Percentiles rank a stretch among this genome's conserved stretches.
phyloP scores from a whole-genome alignment of 2,113 vertebrate species.

The Chlamydotis undulata region DNA sequence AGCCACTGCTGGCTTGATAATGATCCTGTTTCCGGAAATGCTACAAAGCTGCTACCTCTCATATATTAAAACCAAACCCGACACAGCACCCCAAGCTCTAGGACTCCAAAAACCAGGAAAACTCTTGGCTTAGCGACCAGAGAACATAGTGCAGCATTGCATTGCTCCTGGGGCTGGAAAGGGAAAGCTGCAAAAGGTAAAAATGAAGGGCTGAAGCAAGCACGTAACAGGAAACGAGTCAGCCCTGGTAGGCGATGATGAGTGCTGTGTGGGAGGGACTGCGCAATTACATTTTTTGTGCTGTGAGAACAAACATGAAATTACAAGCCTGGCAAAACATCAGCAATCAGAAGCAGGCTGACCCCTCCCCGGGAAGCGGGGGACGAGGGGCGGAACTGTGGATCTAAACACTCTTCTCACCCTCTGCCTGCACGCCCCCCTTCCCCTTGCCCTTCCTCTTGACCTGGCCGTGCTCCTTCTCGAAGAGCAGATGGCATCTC shows the following conservation, averaged over 20 bases:
- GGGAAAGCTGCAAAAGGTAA: slow-evolving; percentile 28
- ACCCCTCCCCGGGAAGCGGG: not conserved
- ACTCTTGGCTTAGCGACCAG: not conserved
- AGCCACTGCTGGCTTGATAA: not conserved
- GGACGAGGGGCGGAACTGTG: not conserved
- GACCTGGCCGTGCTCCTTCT: not conserved
- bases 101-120: not conserved
- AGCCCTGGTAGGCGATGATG: not conserved
- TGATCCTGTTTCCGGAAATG: not conserved
- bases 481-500: not conserved
- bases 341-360: not conserved
- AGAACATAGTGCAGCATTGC: not conserved
- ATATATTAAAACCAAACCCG: not conserved
- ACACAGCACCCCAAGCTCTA: not conserved
- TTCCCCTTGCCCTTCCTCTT: not conserved
- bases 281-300: not conserved
- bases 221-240: slow-evolving; percentile 61
- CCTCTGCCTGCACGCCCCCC: not conserved
- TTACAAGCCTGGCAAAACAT: slow-evolving; percentile 15
- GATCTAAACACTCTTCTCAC: not conserved
- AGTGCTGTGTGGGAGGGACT: slow-evolving; percentile 45
- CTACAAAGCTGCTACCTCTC: not conserved
- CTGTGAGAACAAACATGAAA: slow-evolving; percentile 30
- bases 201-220: not conserved
- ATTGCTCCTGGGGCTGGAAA: not conserved